phyloP scores from a whole-genome alignment of 1,140 invertebrate genomes.

The Eubasilissa regina region DNA sequence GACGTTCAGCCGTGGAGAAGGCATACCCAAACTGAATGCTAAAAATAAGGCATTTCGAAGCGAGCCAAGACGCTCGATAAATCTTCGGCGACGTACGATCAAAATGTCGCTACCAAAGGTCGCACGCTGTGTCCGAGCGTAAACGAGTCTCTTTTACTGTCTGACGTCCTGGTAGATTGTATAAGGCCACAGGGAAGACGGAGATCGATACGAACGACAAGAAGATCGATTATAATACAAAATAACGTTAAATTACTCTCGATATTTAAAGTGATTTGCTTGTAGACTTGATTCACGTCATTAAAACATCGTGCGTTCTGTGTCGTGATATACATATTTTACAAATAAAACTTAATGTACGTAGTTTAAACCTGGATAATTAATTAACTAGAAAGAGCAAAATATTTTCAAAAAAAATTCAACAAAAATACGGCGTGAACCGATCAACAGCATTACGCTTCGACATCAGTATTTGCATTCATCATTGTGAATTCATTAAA shows the following conservation, averaged over 20 bases:
- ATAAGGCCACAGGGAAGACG: slow-evolving; percentile 26
- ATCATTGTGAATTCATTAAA: too few relatives aligned
- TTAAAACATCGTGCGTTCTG: too few relatives aligned
- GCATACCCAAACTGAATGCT: slow-evolving; percentile 34
- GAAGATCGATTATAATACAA: neutral
- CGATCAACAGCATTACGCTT: too few relatives aligned
- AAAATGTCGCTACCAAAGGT: slow-evolving; percentile 37
- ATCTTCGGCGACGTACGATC: slow-evolving; percentile 26
- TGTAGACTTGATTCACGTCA: too few relatives aligned
- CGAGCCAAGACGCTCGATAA: slow-evolving; percentile 34
- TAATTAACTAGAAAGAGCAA: too few relatives aligned
- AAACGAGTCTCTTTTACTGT: neutral
- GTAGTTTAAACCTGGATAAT: too few relatives aligned
- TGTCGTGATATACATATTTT: too few relatives aligned
- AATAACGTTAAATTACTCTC: neutral
- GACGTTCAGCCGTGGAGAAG: slow-evolving; percentile 30
- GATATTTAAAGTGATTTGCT: neutral
- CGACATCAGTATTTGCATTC: too few relatives aligned
- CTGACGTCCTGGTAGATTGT: neutral
- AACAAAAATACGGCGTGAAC: too few relatives aligned
- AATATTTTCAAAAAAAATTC: too few relatives aligned
- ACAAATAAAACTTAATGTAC: too few relatives aligned
- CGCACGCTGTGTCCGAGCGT: slow-evolving; percentile 16
- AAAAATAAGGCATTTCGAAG: slow-evolving; percentile 39
- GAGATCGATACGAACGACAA: neutral